Base-by-base conservation (phyloP, 2,113 vertebrate species). In the Theristicus caerulescens region DNA sequence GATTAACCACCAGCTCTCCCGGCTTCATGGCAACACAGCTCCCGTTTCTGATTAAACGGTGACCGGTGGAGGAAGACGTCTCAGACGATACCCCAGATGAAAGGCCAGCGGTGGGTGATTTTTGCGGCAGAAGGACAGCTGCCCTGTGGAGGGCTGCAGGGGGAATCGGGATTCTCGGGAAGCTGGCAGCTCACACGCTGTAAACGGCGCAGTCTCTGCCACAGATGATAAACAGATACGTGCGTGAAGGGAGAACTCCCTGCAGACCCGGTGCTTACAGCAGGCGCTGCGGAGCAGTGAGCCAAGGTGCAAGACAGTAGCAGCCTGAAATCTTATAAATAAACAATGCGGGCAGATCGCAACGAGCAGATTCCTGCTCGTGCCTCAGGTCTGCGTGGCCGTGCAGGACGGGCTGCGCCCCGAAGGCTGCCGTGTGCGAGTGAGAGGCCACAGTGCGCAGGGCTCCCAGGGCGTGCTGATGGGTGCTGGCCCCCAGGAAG, bases 271-370 rank as follows among this genome's bases (percentile, higher is more conserved):
- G 49, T 31, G 51, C 79, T 55, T 52, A 46, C 58, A 44, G 19
- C 78, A 92, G 85, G 52, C 32, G 3, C 69, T 76, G 71, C 8
- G 1, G 38, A 94, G 81, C 87, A 25, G 52, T 3, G 2, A 80
- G 86, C 90, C 85, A 88, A 93, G 95, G 95, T 94, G 89, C 88
- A 81, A 42, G 70, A 83, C 86, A 82, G 84, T 74, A 91, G 94
- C 90, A 93, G 88, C 65, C 92, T 58, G 81, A 93, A 77, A 49
- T 40, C 21, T 12, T 86, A 66, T 85, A 89, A 96, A 92, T 78
- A 96, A 96, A 93, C 78, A 90, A 36, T 0, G 1, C 2, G 2
- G 20, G 65, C 79, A 77, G 66, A 71, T 70, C 4, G 10, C 70
- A 82, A 44, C 2, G 11, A 54, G 64, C 82, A 65, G 90, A 44